Evolutionary conservation across 2,888 invertebrate genomes (phyloP), one percentile per base, ranked within the genome.

Genomic region (Cheilosia variabilis): DNA sequence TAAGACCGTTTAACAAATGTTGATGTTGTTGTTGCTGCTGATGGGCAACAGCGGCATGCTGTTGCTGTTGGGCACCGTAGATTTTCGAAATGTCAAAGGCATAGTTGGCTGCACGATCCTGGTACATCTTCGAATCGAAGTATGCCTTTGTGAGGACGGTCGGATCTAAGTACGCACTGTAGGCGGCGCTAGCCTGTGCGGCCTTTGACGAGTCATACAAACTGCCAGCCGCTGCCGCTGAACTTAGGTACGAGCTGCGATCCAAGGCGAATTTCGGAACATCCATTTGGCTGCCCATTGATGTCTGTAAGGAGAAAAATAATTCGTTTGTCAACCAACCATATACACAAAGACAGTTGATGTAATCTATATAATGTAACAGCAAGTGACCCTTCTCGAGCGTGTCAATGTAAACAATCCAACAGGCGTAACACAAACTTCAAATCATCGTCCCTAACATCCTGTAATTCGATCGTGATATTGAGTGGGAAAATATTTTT

Each of bases 81-180:
- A 92, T 92, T 89, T 92, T 92, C 41, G 92, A 91, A 75, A 92
- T 92, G 80, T 92, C 92, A 68, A 92, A 92, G 88, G 92, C 92
- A 89, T 92, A 92, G 86, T 92, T 92, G 87, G 92, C 91, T 31
- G 91, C 92, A 63, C 92, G 91, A 89, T 92, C 92, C 88, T 92
- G 92, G 87, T 92, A 92, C 91, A 92, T 92, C 89, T 92, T 92
- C 77, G 92, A 92, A 87, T 92, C 92, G 77, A 92, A 92, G 88
- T 92, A 92, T 41, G 92, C 92, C 89, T 92, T 92, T 62, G 92
- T 92, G 68, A 92, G 90, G 79, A 92, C 92, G 83, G 91, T 92
- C 79, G 92, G 92, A 88, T 92, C 92, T 88, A 92, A 88, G 83
- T 92, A 92, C 87, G 92, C 92, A 89, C 92, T 92, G 57, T 92